Base-by-base conservation (phyloP, 2,888 invertebrate species). In the Oasisia sp. region DNA sequence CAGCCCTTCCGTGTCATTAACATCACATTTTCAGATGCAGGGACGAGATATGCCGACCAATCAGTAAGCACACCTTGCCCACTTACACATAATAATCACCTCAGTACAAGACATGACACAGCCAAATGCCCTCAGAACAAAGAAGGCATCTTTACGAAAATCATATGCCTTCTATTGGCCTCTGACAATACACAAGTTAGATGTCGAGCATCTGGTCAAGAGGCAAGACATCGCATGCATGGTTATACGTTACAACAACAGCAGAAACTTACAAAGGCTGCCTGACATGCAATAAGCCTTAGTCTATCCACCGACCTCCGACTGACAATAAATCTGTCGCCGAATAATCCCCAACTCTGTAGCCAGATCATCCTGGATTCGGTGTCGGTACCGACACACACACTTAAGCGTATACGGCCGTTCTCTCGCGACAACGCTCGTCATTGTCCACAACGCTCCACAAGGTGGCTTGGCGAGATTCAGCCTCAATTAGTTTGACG, bases 271-370 rank as follows among this genome's bases (percentile, higher is more conserved):
- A 74, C 74, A 74, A 27, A 74, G 74, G 74, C 19, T 74, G 74
- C 74, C 74, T n/a, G n/a, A n/a, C 74, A 74, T 74, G 74, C 74
- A 27, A 74, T 74, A 74, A 74, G 27, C 74, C 74, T 74, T 74
- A 74, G 19, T 7, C 74, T 74, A 74, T 74, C 74, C 74, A 74
- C 74, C 74, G 74, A 74, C 74, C 74, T 74, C 27, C n/a, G 74
- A 50, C 9, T 50, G 50, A 50, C 27, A n/a, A 74, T 19, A 2
- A 5, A 74, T 74, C 19, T n/a, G n/a, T 74, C 74, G 27, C 74
- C n/a, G 74, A 74, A 74, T 74, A 74, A 7, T n/a, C 74, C 27
- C 74, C 74, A 74, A 74, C 14, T 19, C n/a, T 74, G 74, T 74
- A 74, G 74, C 74, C 74, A 74, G 74, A 74, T 27, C 19, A 27